phyloP scores from a whole-genome alignment of 2,113 vertebrate species.

The Brachyhypopomus gauderio region DNA sequence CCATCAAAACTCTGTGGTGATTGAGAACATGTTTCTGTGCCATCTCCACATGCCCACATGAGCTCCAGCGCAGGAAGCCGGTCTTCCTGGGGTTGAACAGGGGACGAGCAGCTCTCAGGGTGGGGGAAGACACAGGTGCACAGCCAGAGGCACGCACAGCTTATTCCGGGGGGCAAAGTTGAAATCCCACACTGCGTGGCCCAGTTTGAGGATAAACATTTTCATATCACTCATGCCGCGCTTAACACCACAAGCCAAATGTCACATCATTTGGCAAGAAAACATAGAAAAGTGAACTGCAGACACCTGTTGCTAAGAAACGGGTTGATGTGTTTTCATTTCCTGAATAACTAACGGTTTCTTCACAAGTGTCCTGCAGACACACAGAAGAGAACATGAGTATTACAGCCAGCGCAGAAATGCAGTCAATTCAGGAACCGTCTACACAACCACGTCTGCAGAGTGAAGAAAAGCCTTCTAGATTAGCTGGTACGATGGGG shows the following conservation, averaged over 20 bases:
- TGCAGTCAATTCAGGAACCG: neutral
- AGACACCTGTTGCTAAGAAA: conserved; percentile 55
- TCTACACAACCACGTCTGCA: neutral
- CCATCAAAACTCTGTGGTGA: neutral
- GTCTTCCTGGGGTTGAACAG: neutral
- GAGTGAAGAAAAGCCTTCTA: neutral
- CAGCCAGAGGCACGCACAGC: neutral
- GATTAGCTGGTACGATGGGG: neutral
- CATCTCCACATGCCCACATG: neutral
- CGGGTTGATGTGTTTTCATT: conserved; percentile 39
- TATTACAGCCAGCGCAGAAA: conserved; percentile 3
- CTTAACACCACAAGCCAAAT: conserved; percentile 28
- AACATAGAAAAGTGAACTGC: conserved; percentile 32
- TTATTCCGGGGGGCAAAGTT: conserved; percentile 33
- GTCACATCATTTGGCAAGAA: conserved; percentile 45
- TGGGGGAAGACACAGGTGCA: neutral
- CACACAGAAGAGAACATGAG: neutral
- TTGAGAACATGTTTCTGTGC: neutral
- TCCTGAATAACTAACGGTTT: conserved; percentile 18
- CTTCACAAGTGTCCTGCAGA: conserved; percentile 1
- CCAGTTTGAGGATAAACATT: conserved; percentile 16
- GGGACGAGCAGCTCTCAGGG: neutral
- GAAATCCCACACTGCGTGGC: conserved; percentile 7
- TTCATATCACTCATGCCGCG: neutral
- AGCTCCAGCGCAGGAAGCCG: no score